phyloP scores from a whole-genome alignment of 2,888 invertebrate genomes.

The Drosophila neonasuta region DNA sequence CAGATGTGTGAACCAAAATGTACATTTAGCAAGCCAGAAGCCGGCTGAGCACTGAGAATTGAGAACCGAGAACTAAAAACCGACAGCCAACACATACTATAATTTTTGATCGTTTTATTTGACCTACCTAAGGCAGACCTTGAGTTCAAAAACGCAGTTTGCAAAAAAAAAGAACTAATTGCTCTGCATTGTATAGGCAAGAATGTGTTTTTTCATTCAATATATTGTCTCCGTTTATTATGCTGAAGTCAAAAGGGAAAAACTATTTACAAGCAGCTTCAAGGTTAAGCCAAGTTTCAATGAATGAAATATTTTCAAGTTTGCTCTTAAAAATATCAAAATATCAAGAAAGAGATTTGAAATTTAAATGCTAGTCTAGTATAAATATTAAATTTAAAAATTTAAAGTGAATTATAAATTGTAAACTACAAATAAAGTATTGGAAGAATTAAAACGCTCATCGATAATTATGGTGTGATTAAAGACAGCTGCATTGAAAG shows the following conservation, averaged over 20 bases:
- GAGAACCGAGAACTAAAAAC: background rate
- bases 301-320: background rate
- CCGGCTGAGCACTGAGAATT: slow-evolving; percentile 5
- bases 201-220: background rate
- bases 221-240: background rate
- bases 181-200: background rate
- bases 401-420: too few species aligned
- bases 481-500: too few species aligned
- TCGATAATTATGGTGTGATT: background rate
- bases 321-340: background rate
- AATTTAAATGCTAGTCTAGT: too few species aligned
- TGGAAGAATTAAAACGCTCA: background rate
- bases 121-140: slow-evolving; percentile 20
- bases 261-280: background rate
- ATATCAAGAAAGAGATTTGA: too few species aligned
- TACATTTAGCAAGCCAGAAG: slow-evolving; percentile 24
- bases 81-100: slow-evolving; percentile 2
- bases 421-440: too few species aligned
- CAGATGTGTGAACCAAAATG: slow-evolving; percentile 52
- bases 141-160: background rate
- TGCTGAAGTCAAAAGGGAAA: background rate
- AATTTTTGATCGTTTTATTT: slow-evolving; percentile 14
- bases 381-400: too few species aligned
- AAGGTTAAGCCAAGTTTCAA: background rate
- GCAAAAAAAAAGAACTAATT: background rate